Evolutionary conservation across 2,797 vertebrate genomes (phyloP).

Genomic region (Peromyscus attwateri): DNA sequence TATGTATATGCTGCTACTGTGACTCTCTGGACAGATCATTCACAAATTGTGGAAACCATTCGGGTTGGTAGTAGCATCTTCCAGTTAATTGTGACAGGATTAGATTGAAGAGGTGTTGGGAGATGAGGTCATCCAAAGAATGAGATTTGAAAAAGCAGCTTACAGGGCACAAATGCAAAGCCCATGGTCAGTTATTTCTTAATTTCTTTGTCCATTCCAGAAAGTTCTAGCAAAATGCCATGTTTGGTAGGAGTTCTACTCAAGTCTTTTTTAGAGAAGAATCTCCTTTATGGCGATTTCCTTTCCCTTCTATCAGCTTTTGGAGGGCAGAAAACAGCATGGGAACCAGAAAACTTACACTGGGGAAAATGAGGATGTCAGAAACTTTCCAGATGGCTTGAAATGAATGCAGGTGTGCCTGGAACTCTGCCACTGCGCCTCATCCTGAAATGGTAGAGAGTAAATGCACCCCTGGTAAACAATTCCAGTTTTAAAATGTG

Average conservation of each 20-base stretch:
- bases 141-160: constrained; percentile 47
- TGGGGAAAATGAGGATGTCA: constrained; percentile 69
- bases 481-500: constrained; percentile 76
- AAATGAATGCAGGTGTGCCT: constrained; percentile 78
- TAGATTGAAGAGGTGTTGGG: constrained; percentile 52
- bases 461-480: constrained; percentile 74
- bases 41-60: constrained; percentile 9
- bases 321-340: constrained; percentile 64
- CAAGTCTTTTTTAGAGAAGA: constrained; percentile 42
- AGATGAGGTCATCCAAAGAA: neutral
- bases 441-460: constrained; percentile 68
- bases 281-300: constrained; percentile 24
- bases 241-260: constrained; percentile 26
- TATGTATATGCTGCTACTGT: neutral
- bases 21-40: constrained; percentile 26
- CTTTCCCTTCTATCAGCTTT: constrained; percentile 65
- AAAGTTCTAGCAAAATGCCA: constrained; percentile 53
- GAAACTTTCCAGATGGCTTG: constrained; percentile 77
- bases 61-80: constrained; percentile 53
- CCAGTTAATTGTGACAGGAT: constrained; percentile 40
- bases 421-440: constrained; percentile 66
- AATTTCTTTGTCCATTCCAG: constrained; percentile 52
- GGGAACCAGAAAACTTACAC: constrained; percentile 56
- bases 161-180: neutral
- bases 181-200: constrained; percentile 41